A percentile compares a stretch with the other conserved stretches of the same genome.
These are phyloP conservation scores for Tachina fera DNA, from an alignment of 2,888 invertebrate species.

Conservation along the genomic window DNA sequence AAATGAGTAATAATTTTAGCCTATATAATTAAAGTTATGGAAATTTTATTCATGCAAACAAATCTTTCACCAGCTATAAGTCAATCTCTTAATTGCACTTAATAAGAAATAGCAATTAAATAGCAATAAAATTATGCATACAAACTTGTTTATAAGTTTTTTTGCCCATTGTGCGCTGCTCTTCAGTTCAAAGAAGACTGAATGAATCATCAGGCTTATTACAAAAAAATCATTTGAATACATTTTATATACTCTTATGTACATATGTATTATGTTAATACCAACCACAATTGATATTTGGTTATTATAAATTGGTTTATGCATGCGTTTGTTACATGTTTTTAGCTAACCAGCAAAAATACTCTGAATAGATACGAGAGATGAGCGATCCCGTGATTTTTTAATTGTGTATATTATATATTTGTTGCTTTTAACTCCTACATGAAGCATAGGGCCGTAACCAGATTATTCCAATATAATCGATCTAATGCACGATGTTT, in stretches of 20 bases:
- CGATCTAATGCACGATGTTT: too few relatives aligned
- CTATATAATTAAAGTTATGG: not conserved
- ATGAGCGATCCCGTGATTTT: too few relatives aligned
- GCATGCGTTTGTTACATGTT: not conserved
- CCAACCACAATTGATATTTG: not conserved
- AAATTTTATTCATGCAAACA: slow-evolving; percentile 9
- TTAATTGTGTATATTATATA: too few relatives aligned
- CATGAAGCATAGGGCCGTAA: too few relatives aligned
- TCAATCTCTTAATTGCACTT: slow-evolving; percentile 12
- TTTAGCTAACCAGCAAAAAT: too few relatives aligned
- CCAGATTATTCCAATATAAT: too few relatives aligned
- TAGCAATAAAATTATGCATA: not conserved
- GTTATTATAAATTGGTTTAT: not conserved
- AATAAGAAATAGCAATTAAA: slow-evolving; percentile 26
- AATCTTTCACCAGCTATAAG: slow-evolving; percentile 13
- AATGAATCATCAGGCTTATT: slow-evolving; percentile 44
- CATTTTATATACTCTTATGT: not conserved
- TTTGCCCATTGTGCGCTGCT: slow-evolving; percentile 13
- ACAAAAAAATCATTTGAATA: slow-evolving; percentile 32
- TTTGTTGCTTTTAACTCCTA: too few relatives aligned
- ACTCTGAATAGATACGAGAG: too few relatives aligned
- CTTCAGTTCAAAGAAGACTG: slow-evolving; percentile 34
- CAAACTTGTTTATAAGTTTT: not conserved
- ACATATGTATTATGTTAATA: not conserved
- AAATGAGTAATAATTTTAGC: slow-evolving; percentile 28